Evolutionary conservation across 2,797 vertebrate genomes (phyloP), one percentile per base, ranked within the genome.

Genomic region (Cynodonichthys magdalenae): DNA sequence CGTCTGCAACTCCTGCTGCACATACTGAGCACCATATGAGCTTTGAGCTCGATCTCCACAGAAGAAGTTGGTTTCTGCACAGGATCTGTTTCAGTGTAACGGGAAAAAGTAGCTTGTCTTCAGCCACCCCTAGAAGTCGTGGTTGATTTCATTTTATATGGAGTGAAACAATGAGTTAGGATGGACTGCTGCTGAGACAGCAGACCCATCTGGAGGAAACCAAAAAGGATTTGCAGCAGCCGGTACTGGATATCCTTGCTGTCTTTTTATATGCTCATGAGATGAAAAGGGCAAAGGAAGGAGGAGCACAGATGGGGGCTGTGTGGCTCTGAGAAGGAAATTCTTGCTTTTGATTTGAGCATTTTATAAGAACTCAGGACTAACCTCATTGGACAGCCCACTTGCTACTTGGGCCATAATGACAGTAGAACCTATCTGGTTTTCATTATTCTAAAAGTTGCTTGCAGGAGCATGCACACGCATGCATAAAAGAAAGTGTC

Each of bases 101-200:
- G 61, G 80, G 67, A 68, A 69, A 78, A 80, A 75, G 83, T 83
- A 79, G 77, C 79, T 51, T 34, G 62, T 45, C 53, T 65, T 77
- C 59, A 64, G 66, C 76, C 75, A 31, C 61, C 70, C 71, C 62
- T 58, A 58, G 66, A 85, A 85, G 83, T 86, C 77, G 84, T 83
- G 87, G 87, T 87, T 87, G 86, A 84, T 87, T 88, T 90, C 55
- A 82, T 87, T 89, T 91, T 87, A 90, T 89, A 85, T 89, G 84
- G 82, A 89, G 82, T 90, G 84, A 90, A 89, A 89, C 87, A 87
- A 85, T 85, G 85, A 86, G 81, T 79, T 73, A 77, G 76, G 81
- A 81, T 53, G 45, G 59, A 83, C 87, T 87, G 80, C 89, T 73
- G 81, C 81, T 74, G 80, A 71, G 71, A 80, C 88, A 83, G 74